Conservation (phyloP, 2,888 invertebrate species). For the Caenorhabditis sp. region DNA sequence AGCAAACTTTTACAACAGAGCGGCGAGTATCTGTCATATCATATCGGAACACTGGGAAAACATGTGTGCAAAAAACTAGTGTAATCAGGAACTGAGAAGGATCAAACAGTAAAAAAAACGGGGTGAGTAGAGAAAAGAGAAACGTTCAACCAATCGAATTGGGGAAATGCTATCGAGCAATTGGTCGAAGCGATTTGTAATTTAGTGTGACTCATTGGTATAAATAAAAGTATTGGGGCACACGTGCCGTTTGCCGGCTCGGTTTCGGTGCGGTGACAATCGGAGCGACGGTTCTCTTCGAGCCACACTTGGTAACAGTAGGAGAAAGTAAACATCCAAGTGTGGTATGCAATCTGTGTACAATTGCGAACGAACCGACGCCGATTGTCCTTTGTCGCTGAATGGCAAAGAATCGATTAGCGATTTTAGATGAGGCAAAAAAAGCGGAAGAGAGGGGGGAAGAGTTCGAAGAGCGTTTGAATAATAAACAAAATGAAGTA, state of each 20-base stretch:
- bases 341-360: constrained; percentile 28
- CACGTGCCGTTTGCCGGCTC: constrained; percentile 6
- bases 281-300: constrained; percentile 1
- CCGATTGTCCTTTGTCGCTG: constrained; percentile 20
- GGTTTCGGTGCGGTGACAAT: constrained; percentile 21
- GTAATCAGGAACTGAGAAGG: neutral
- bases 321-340: constrained; percentile 33
- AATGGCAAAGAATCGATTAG: constrained; percentile 27
- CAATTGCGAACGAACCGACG: constrained; percentile 22
- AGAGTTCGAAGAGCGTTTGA: constrained; percentile 4
- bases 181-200: neutral
- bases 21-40: constrained; percentile 38
- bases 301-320: constrained; percentile 49
- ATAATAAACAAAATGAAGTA: no score
- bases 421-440: neutral
- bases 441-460: neutral
- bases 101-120: neutral
- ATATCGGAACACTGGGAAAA: constrained; percentile 53
- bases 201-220: constrained; percentile 1
- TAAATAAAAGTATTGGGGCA: constrained; percentile 6
- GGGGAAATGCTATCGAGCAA: neutral
- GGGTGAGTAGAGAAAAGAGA: neutral
- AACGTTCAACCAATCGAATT: neutral
- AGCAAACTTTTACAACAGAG: constrained; percentile 32
- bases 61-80: constrained; percentile 39